Base-by-base conservation (phyloP, 2,113 vertebrate genomes). In the Alectura lathami region DNA sequence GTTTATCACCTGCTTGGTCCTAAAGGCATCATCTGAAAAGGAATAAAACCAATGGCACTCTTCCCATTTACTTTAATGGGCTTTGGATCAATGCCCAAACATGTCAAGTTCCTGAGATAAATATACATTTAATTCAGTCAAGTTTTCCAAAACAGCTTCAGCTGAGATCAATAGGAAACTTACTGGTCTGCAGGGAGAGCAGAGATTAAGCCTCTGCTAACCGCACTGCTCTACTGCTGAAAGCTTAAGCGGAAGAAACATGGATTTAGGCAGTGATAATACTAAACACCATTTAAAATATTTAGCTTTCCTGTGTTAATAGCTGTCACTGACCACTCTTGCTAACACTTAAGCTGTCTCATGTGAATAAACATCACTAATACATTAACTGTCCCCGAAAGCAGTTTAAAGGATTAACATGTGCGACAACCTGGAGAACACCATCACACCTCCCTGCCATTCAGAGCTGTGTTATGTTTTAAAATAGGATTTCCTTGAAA, bases 1-100 rank as follows among this genome's bases (percentile, higher is more conserved):
- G 67, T 93, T 94, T 88, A 59, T 88, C 87, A 91, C 85, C 88
- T 91, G 72, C 47, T 6, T 60, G 78, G 48, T 74, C 85, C 89
- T 93, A 12, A 70, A 88, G 85, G 87, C 88, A 91, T 74, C 69
- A 29, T 76, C 93, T 75, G 66, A 56, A 78, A 56, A 83, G 60
- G 64, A 83, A 86, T 84, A 72, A 95, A 96, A 88, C 86, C 89
- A 75, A 2, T 38, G 76, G 51, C 88, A 91, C 30, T 90, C 67
- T 90, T 83, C 86, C 87, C 30, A 26, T 75, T 91, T 80, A 24
- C 82, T 74, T 63, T 86, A 91, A 94, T 51, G 68, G 75, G 30
- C 69, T 88, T 83, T 88, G 83, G 88, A 84, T 72, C 64, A 13
- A 53, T 48, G 88, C 89, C 83, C 60, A 30, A 89, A 40, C 47